Percentiles rank a stretch among this genome's conserved stretches.
Conservation (phyloP, 2,888 invertebrate genomes). For the Allacma fusca region DNA sequence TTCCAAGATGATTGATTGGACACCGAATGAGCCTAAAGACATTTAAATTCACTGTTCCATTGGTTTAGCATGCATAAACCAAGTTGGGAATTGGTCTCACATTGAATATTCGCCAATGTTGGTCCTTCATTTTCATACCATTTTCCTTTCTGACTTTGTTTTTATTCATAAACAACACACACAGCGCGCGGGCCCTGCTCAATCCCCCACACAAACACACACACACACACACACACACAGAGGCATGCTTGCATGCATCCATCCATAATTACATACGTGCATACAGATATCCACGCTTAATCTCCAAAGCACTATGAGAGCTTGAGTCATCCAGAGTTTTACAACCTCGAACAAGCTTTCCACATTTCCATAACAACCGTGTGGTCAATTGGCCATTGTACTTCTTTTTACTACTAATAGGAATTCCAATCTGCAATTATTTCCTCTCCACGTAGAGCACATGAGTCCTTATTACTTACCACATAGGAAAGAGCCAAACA, state of each 20-base stretch:
- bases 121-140: background rate
- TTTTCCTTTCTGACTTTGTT: background rate
- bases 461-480: no score
- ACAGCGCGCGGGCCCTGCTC: no score
- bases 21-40: slow-evolving; percentile 16
- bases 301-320: background rate
- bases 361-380: background rate
- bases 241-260: no score
- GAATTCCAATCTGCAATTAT: background rate
- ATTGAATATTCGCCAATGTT: slow-evolving; percentile 21
- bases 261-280: no score
- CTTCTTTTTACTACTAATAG: slow-evolving; percentile 5
- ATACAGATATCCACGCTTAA: no score
- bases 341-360: background rate
- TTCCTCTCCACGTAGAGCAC: no score
- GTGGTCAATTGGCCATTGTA: background rate
- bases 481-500: no score
- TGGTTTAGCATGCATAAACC: background rate
- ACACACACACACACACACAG: no score
- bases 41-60: slow-evolving; percentile 15
- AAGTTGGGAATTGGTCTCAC: background rate
- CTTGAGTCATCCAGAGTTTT: background rate
- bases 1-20: slow-evolving; percentile 21
- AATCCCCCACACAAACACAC: no score
- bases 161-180: slow-evolving; percentile 2